Base-by-base conservation (phyloP, 2,888 invertebrate species). In the Drosophila mulleri region DNA sequence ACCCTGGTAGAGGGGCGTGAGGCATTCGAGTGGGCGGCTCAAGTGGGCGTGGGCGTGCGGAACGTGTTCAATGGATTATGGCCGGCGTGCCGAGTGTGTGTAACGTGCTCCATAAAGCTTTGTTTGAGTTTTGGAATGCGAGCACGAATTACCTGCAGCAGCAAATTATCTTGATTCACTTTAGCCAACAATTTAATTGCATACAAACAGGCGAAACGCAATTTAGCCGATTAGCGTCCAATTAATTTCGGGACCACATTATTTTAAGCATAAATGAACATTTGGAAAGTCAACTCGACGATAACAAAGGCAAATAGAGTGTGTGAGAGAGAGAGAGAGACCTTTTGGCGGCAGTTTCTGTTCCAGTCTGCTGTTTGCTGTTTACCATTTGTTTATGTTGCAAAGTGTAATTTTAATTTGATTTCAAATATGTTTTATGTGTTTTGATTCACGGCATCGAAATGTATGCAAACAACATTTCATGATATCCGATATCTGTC, bases 111-210 rank as follows among this genome's bases (percentile, higher is more conserved):
- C 7, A 41, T 48, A 12, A 39, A 48, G 4, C 60, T 41, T 48
- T 41, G 41, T 59, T 47, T 47, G 12, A 11, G 18, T 35, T 59
- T 8, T 45, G 50, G 45, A 57, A 26, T 45, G 20, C 26, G 57
- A 41, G 2, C 32, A 18, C 41, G 32, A 50, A 47, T 26, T 23
- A 53, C 54, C 39, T 41, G 54, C 54, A 41, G 41, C 23, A 18
- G 29, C 3, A 29, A 54, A 16, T 44, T 72, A 64, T 72, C 80
- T 63, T 74, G 85, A 78, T 82, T 75, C 73, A 83, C 75, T 75
- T 78, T 72, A 52, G 75, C 76, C 80, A 67, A 62, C 62, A 81
- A 76, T 88, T 80, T 88, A 88, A 86, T 90, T 90, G 89, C 68
- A 81, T 68, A 67, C 75, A 88, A 83, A 76, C 68, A 65, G 61